These are phyloP conservation scores for Meliscaeva auricollis DNA, from an alignment of 2,888 invertebrate species.

Conservation along the genomic window DNA sequence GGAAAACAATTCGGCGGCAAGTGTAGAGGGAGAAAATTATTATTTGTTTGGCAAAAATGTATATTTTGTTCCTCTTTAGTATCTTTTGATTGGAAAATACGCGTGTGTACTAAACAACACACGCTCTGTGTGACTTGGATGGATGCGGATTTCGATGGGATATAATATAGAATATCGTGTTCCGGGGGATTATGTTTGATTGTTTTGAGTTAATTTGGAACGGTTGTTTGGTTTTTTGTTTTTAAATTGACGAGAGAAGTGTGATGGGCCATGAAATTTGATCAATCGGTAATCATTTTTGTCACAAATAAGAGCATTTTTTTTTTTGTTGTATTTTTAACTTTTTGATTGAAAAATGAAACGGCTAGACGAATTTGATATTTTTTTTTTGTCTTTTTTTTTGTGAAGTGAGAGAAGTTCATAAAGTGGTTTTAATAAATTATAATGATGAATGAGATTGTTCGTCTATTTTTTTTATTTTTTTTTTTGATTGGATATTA, in stretches of 20 bases:
- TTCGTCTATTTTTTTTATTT: no score
- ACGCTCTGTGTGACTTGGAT: conserved; percentile 10
- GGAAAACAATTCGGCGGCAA: not conserved
- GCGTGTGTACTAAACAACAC: conserved; percentile 30
- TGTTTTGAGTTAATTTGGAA: conserved; percentile 60
- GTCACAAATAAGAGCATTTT: conserved; percentile 9
- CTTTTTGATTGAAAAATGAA: conserved; percentile 16
- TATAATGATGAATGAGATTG: no score
- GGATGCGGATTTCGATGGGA: not conserved
- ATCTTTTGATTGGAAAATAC: conserved; percentile 65
- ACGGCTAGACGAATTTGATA: conserved; percentile 1
- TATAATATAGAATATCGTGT: conserved; percentile 38
- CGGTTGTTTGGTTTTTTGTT: conserved; percentile 20
- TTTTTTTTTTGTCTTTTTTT: not conserved
- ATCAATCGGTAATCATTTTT: conserved; percentile 33
- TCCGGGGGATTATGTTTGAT: conserved; percentile 56
- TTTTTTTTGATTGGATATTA: no score
- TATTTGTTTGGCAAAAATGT: conserved; percentile 45
- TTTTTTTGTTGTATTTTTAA: not conserved
- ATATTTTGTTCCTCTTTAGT: conserved; percentile 4
- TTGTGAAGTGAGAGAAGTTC: not conserved
- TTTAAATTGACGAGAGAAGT: conserved; percentile 1
- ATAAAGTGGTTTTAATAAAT: not conserved
- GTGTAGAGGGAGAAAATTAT: not conserved
- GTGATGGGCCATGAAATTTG: conserved; percentile 37